Base-by-base conservation (phyloP, 2,888 invertebrate species). In the Tholera decimalis region DNA sequence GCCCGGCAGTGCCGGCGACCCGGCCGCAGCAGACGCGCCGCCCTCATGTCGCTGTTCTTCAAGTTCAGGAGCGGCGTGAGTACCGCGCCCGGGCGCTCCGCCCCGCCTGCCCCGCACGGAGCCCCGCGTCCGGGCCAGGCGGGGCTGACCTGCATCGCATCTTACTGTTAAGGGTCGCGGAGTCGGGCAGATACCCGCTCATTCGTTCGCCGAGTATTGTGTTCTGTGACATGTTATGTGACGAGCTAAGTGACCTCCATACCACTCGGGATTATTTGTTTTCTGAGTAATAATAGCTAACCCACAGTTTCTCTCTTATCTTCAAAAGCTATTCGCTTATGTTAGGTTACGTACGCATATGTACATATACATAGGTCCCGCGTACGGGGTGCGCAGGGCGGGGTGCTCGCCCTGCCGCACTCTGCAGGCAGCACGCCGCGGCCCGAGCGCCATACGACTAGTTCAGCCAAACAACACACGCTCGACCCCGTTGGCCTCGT, bases 61-160 rank as follows among this genome's bases (percentile, higher is more conserved):
- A 96, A 95, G 89, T 95, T 96, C 91, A 88, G 95, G 88, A 95
- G 91, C 89, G 89, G 89, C 82, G 95, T 95, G 89, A 96, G 95
- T 95, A 94, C 80, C 76, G 51, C 56, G 51, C 46, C n/a, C n/a
- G n/a, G 33, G 4, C 41, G 68, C 64, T 63, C 51, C 35, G 8
- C 37, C 9, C 18, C 20, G 15, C 35, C 39, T 24, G 62, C 30
- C 15, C 11, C 39, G 4, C 30, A 4, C 20, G 11, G n/a, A 0
- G 3, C 7, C 7, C 4, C 18, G 6, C 15, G 3, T n/a, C 18
- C 33, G 56, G 6, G 9, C 44, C n/a, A 58, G 44, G 24, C 24
- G 30, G 44, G 7, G n/a, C 37, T 26, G n/a, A n/a, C 22, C 22
- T 24, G 30, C 35, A 28, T 43, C 33, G 26, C 43, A 13, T 13